Evolutionary conservation across 2,888 invertebrate genomes (phyloP).

Genomic region (Girardia tigrina): DNA sequence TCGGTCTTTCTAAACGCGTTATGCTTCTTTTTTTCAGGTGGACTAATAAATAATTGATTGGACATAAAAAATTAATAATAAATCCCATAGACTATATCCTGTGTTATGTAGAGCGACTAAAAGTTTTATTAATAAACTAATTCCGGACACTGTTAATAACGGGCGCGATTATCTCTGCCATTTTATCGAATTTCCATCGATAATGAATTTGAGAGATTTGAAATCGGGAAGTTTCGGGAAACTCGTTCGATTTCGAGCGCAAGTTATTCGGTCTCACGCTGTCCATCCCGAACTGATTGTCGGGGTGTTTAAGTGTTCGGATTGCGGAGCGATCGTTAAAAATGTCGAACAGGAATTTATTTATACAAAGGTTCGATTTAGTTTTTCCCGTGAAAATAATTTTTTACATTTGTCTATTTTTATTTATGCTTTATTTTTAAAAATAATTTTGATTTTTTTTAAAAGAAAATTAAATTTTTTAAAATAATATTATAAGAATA

Average conservation of each 20-base stretch:
- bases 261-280: conserved; percentile 84
- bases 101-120: conserved; percentile 34
- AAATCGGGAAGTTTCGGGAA: conserved; percentile 61
- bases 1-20: not conserved
- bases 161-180: conserved; percentile 30
- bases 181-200: conserved; percentile 31
- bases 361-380: conserved; percentile 56
- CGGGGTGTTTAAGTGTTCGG: conserved; percentile 76
- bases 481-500: no score
- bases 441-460: no score
- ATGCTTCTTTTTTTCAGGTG: not conserved
- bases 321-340: conserved; percentile 68
- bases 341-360: conserved; percentile 97
- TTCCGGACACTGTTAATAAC: conserved; percentile 31
- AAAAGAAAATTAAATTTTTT: no score
- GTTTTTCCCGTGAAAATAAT: not conserved
- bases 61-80: no score
- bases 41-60: no score
- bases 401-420: not conserved
- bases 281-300: conserved; percentile 86
- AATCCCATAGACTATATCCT: conserved; percentile 36
- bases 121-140: conserved; percentile 31
- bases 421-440: not conserved
- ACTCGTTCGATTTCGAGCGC: conserved; percentile 75
- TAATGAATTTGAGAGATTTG: conserved; percentile 31